Evolutionary conservation across 2,113 vertebrate species (phyloP).

Genomic region (Apodemus sylvaticus): DNA sequence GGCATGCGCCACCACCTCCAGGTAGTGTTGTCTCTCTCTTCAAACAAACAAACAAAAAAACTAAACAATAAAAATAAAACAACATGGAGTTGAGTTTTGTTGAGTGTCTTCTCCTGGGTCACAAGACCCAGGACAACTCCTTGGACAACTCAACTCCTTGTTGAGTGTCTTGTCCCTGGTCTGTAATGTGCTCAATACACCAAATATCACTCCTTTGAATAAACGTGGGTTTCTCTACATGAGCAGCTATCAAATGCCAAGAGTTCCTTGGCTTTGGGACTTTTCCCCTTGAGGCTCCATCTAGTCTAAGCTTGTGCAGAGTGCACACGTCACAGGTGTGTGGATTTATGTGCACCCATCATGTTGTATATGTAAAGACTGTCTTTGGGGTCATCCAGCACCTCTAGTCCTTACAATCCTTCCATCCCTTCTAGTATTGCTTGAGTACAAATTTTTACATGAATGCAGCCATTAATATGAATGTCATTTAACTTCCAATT

Average conservation of each 20-base stretch:
- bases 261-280: not conserved
- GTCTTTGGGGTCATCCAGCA: not conserved
- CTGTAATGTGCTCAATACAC: not conserved
- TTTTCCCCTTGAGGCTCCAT: not conserved
- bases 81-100: not conserved
- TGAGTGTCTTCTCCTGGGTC: not conserved
- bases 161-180: not conserved
- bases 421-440: not conserved
- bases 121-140: too few species aligned
- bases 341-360: not conserved
- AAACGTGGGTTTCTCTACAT: not conserved
- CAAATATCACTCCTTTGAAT: not conserved
- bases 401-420: not conserved
- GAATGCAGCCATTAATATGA: not conserved
- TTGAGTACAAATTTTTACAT: not conserved
- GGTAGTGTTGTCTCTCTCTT: too few species aligned
- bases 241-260: not conserved
- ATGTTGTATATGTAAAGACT: not conserved
- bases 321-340: not conserved
- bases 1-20: too few species aligned
- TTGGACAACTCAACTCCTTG: too few species aligned
- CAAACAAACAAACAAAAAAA: not conserved
- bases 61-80: not conserved
- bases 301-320: not conserved
- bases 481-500: not conserved